A percentile compares a stretch with the other conserved stretches of the same genome.
These are phyloP conservation scores for Antedon bifida DNA, from an alignment of 35 echinoderm and acorn worm genomes.

Conservation along the genomic window DNA sequence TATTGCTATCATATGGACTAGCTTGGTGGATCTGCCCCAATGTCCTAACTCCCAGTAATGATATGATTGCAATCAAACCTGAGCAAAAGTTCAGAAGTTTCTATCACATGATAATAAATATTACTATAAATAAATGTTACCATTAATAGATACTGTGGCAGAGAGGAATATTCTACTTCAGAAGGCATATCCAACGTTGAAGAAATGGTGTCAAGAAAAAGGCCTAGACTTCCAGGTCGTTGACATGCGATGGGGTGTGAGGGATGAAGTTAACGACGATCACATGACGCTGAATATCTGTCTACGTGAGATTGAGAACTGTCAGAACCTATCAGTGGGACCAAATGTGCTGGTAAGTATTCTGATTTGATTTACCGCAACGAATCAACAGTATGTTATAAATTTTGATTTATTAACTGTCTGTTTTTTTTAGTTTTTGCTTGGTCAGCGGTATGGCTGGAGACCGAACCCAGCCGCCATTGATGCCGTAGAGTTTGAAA, in stretches of 20 bases:
- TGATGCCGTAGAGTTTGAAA: slow-evolving; percentile 29
- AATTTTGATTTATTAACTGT: neutral
- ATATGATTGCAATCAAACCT: neutral
- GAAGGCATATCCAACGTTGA: slow-evolving; percentile 29
- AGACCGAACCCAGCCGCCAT: slow-evolving; percentile 63
- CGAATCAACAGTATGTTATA: neutral
- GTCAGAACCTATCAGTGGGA: slow-evolving; percentile 62
- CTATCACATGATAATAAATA: neutral
- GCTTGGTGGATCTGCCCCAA: too few relatives aligned
- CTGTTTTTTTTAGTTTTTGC: slow-evolving; percentile 46
- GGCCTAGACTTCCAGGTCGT: slow-evolving; percentile 84
- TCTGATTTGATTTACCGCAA: neutral
- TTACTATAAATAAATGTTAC: too few relatives aligned
- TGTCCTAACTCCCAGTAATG: too few relatives aligned
- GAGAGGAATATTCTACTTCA: slow-evolving; percentile 52
- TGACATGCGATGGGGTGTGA: slow-evolving; percentile 92
- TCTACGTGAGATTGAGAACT: slow-evolving; percentile 68
- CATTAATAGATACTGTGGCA: slow-evolving; percentile 62
- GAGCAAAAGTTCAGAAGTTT: neutral
- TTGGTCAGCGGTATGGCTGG: slow-evolving; percentile 89
- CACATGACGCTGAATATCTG: slow-evolving; percentile 73
- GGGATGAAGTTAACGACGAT: slow-evolving; percentile 61
- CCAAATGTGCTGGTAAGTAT: slow-evolving; percentile 88
- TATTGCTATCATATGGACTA: too few relatives aligned
- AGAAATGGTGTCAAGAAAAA: slow-evolving; percentile 55